These are phyloP conservation scores for Habrosyne pyritoides DNA, from an alignment of 2,888 invertebrate species.

Conservation along the genomic window DNA sequence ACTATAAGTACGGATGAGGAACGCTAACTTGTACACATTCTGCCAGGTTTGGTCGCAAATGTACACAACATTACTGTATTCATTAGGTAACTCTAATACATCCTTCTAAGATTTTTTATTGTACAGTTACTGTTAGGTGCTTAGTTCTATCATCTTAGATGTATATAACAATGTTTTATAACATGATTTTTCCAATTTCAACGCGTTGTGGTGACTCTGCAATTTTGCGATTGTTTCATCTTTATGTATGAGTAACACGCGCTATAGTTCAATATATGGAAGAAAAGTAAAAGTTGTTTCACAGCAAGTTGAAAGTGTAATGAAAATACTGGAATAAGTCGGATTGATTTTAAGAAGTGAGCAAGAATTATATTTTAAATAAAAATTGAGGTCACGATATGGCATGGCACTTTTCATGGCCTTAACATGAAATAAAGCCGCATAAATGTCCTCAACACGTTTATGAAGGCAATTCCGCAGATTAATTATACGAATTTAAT, in stretches of 20 bases:
- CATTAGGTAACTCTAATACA: not conserved
- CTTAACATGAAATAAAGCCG: conserved; percentile 19
- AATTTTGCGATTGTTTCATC: conserved; percentile 28
- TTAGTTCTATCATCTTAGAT: not conserved
- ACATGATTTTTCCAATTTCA: conserved; percentile 22
- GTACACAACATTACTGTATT: not conserved
- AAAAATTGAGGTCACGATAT: conserved; percentile 9
- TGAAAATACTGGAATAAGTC: not conserved
- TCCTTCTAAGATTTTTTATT: not conserved
- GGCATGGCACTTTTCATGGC: conserved; percentile 5
- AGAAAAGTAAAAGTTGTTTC: conserved; percentile 36
- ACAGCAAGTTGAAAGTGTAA: conserved; percentile 15
- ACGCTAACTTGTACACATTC: not conserved
- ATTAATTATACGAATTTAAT: conserved; percentile 14
- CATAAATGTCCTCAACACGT: conserved; percentile 16
- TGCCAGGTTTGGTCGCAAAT: conserved; percentile 3
- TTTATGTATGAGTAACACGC: conserved; percentile 20
- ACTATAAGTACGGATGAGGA: conserved; percentile 4
- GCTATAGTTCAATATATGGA: conserved; percentile 29
- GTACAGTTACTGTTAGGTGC: not conserved
- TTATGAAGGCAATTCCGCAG: conserved; percentile 14
- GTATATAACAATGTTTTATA: not conserved
- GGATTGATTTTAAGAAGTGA: not conserved
- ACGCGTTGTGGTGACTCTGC: conserved; percentile 35
- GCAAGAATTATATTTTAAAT: conserved; percentile 4